A percentile compares a stretch with the other conserved stretches of the same genome.
Conservation (phyloP, 53 echinoderm and acorn worm species). For the Hippasteria phrygiana region DNA sequence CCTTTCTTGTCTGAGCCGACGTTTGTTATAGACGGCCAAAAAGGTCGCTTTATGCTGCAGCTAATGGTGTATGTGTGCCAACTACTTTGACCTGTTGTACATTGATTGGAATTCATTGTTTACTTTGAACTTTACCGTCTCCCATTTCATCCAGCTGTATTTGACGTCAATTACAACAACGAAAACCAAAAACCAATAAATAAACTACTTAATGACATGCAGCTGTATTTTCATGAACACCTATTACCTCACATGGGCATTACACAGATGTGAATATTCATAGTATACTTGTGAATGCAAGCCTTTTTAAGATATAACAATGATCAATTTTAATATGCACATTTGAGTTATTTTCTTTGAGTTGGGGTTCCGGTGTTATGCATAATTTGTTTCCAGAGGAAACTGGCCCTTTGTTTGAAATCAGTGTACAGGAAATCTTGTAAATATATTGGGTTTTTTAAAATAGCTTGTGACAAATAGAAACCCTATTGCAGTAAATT, state of each 20-base stretch:
- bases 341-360: constrained; percentile 1
- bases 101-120: too few species aligned
- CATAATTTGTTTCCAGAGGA: neutral
- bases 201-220: constrained; percentile 23
- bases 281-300: constrained; percentile 17
- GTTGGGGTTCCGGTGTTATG: neutral
- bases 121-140: too few species aligned
- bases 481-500: neutral
- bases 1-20: too few species aligned
- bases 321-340: constrained; percentile 47
- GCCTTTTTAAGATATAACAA: constrained; percentile 21
- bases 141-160: too few species aligned
- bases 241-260: constrained; percentile 28
- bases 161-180: neutral
- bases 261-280: constrained; percentile 8
- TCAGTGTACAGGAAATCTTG: constrained; percentile 26
- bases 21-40: too few species aligned
- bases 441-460: constrained; percentile 60
- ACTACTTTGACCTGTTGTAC: too few species aligned
- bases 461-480: neutral
- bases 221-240: constrained; percentile 10
- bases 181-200: neutral
- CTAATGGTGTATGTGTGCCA: too few species aligned
- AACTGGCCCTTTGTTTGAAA: constrained; percentile 8
- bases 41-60: too few species aligned